These are phyloP conservation scores for Tipula confusa DNA, from an alignment of 2,888 invertebrate genomes.

Conservation along the genomic window DNA sequence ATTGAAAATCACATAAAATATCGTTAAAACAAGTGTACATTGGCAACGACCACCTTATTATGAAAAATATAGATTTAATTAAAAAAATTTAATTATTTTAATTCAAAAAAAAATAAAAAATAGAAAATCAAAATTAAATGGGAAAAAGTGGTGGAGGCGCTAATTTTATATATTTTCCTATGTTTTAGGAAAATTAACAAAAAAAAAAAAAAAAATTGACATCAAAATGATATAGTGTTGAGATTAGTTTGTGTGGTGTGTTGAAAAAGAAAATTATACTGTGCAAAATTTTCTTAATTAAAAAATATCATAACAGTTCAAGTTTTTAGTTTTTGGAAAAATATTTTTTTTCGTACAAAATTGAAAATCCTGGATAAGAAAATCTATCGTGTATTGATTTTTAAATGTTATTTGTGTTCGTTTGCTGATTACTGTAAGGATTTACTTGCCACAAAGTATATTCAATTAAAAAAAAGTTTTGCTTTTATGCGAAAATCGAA, in stretches of 20 bases:
- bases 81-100: no score
- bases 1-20: not conserved
- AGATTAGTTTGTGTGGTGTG: not conserved
- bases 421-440: not conserved
- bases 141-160: not conserved
- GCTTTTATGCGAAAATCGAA: not conserved
- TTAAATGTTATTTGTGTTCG: not conserved
- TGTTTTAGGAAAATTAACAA: not conserved
- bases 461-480: slow-evolving; percentile 5
- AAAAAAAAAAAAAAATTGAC: no score
- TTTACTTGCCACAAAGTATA: not conserved
- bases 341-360: not conserved
- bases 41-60: no score
- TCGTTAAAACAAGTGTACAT: not conserved
- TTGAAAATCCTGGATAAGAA: slow-evolving; percentile 17
- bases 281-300: not conserved
- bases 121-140: not conserved
- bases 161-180: no score
- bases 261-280: not conserved
- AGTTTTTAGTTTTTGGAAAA: not conserved
- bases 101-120: no score
- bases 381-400: not conserved
- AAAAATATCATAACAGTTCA: not conserved
- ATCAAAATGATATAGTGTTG: not conserved
- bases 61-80: no score